Evolutionary conservation across 2,797 vertebrate species (phyloP), one percentile per base, ranked within the genome.

Genomic region (Sarcophilus harrisii): DNA sequence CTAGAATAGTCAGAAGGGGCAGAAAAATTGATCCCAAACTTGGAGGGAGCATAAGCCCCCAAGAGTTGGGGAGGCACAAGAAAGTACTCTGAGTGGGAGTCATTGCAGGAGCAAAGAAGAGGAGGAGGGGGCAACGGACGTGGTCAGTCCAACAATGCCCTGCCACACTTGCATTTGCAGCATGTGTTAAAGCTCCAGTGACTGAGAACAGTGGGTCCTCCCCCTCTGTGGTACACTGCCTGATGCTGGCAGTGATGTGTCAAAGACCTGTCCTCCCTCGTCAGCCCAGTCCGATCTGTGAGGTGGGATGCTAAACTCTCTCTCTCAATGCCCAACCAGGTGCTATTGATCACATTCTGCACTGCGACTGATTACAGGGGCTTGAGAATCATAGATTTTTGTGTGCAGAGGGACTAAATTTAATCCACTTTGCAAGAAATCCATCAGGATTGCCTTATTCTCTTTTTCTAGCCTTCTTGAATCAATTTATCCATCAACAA

Each of bases 401-500:
- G n/a, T 81, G 73, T 81, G 73, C 45, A 73, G 21, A 81, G 73
- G 73, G 73, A 81, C 73, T 81, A 81, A 45, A 45, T 81, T 81
- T 81, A 81, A 81, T 81, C 73, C 73, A 81, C 73, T 81, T 81
- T 81, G 73, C 73, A 81, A 81, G 38, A 81, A 81, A 81, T 81
- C 73, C 73, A 81, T 81, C 73, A 81, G 73, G 21, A 21, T 27
- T 81, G 73, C 38, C 38, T 81, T 81, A 27, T 81, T 81, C 73
- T 81, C 45, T 81, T 81, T 81, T 81, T 21, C 45, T 38, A 16
- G 38, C 73, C 38, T 81, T 45, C 38, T 81, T 45, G 73, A 81
- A 81, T 81, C 73, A 81, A 81, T 81, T 81, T 81, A 24, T 81
- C 73, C 38, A 81, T 81, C 38, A 81, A 27, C 73, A 81, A 81